phyloP scores from a whole-genome alignment of 2,113 vertebrate genomes.

The Picathartes gymnocephalus region DNA sequence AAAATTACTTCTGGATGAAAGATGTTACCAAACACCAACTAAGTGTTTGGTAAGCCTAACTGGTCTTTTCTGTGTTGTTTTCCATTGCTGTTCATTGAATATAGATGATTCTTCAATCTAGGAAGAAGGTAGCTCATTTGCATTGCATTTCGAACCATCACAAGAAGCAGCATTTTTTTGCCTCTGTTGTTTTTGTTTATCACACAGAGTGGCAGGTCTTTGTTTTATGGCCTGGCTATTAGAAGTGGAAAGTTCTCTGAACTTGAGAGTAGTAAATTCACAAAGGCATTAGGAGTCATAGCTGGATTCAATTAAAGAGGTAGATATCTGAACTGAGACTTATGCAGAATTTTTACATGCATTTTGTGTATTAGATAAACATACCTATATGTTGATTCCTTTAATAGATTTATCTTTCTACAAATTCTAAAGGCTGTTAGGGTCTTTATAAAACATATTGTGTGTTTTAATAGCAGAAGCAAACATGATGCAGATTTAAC shows the following conservation, averaged over 20 bases:
- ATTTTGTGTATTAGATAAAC: neutral
- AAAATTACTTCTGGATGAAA: neutral
- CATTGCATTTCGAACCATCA: neutral
- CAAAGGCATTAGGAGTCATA: neutral
- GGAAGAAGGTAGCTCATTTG: neutral
- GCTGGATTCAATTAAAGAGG: neutral
- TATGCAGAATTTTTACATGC: neutral
- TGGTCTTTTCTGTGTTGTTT: neutral
- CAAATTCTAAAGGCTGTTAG: neutral
- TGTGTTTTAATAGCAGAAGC: neutral
- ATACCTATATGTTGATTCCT: neutral
- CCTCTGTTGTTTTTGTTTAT: neutral
- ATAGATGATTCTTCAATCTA: neutral
- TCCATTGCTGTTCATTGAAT: neutral
- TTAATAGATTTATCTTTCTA: neutral
- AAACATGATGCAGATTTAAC: neutral
- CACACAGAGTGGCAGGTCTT: neutral
- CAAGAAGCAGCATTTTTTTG: neutral
- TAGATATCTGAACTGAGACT: neutral
- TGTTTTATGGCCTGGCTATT: neutral
- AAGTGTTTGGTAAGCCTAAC: neutral
- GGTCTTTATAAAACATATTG: neutral
- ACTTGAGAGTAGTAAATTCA: neutral
- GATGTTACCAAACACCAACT: no score
- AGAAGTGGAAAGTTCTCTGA: neutral